Evolutionary conservation across 92 coral and sea anemone genomes (phyloP).

Genomic region (Ricordea florida): DNA sequence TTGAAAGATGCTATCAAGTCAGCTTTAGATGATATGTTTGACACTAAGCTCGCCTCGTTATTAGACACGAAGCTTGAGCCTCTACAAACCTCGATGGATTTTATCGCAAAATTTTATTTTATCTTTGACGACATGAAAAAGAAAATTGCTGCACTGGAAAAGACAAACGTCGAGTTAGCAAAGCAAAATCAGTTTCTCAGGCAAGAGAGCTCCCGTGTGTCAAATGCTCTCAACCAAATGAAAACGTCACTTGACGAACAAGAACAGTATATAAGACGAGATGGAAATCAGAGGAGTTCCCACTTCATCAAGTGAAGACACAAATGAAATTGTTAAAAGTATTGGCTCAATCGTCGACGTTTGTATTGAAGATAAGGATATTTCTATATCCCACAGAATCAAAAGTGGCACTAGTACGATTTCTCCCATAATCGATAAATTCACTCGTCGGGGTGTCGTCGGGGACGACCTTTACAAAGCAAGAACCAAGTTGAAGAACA

Average conservation of each 20-base stretch:
- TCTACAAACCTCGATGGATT: neutral
- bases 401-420: constrained; percentile 8
- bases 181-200: neutral
- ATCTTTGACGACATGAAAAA: too few species aligned
- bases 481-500: constrained; percentile 6
- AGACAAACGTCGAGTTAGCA: neutral
- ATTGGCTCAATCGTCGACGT: too few species aligned
- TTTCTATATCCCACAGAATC: constrained; percentile 19
- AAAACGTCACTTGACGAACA: neutral
- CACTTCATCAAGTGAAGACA: too few species aligned
- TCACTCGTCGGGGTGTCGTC: constrained; percentile 15
- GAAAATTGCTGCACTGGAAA: neutral
- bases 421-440: constrained; percentile 12
- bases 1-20: constrained; percentile 1
- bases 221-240: constrained; percentile 6
- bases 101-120: neutral
- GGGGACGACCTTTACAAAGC: constrained; percentile 28
- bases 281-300: constrained; percentile 24
- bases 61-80: constrained; percentile 21
- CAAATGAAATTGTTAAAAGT: too few species aligned
- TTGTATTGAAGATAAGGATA: too few species aligned
- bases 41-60: neutral
- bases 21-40: constrained; percentile 4
- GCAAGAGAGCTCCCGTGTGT: neutral
- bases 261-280: constrained; percentile 16